Conservation (phyloP, 2,113 vertebrate species). For the Sander vitreus region DNA sequence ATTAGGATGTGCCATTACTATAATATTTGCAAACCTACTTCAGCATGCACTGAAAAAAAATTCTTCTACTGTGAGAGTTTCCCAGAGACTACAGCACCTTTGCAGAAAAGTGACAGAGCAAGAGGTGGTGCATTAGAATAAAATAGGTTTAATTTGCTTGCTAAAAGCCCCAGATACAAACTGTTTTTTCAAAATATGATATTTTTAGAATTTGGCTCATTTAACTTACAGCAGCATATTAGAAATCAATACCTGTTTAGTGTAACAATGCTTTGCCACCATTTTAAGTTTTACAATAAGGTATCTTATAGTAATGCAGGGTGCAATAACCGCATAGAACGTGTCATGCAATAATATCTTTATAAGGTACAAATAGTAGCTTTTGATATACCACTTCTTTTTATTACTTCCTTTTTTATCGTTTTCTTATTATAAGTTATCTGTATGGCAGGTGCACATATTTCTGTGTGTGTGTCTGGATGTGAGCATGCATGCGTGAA, state of each 20-base stretch:
- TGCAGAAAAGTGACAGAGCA: neutral
- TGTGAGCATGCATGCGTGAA: too few species aligned
- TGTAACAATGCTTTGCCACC: neutral
- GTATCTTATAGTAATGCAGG: too few species aligned
- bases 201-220: neutral
- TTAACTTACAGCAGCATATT: neutral
- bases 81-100: neutral
- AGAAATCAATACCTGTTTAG: neutral
- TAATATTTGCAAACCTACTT: slow-evolving; percentile 13
- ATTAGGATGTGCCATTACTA: slow-evolving; percentile 9
- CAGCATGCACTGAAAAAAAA: slow-evolving; percentile 7
- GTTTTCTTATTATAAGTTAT: too few species aligned
- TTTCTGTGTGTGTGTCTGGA: too few species aligned
- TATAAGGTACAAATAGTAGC: too few species aligned
- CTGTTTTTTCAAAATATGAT: too few species aligned
- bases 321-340: too few species aligned
- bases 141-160: neutral
- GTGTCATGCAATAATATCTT: too few species aligned
- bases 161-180: too few species aligned
- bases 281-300: neutral
- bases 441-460: too few species aligned
- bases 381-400: too few species aligned
- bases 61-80: slow-evolving; percentile 2
- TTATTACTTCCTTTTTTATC: too few species aligned
- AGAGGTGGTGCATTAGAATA: neutral